Percentiles rank a stretch among this genome's conserved stretches.
phyloP scores from a whole-genome alignment of 1,140 invertebrate genomes.

The Pogonomyrmex barbatus region DNA sequence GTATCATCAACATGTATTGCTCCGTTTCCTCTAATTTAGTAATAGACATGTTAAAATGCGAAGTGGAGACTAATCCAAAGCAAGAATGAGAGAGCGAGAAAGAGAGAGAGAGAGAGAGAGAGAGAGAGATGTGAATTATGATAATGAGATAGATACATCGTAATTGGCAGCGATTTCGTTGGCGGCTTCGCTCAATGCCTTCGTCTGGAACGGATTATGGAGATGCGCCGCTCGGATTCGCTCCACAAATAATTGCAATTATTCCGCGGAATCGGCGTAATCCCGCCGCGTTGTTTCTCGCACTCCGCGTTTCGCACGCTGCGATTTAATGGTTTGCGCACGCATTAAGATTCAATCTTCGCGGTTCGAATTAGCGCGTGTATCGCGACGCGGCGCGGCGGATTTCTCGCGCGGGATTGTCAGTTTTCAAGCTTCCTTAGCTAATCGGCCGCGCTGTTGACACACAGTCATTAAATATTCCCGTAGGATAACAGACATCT shows the following conservation, averaged over 20 bases:
- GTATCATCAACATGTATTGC: background rate
- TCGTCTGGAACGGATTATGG: slow-evolving; percentile 52
- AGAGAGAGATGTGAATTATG: background rate
- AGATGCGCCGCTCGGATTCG: slow-evolving; percentile 49
- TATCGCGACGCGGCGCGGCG: slow-evolving; percentile 32
- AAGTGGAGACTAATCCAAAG: background rate
- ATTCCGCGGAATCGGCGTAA: slow-evolving; percentile 53
- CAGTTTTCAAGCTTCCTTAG: slow-evolving; percentile 32
- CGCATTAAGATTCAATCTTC: slow-evolving; percentile 62
- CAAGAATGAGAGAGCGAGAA: background rate
- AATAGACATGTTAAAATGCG: slow-evolving; percentile 10
- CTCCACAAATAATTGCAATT: slow-evolving; percentile 63
- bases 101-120: background rate
- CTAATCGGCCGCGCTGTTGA: slow-evolving; percentile 21
- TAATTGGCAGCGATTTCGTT: slow-evolving; percentile 56
- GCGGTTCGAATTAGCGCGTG: slow-evolving; percentile 51
- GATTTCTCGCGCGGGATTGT: slow-evolving; percentile 40
- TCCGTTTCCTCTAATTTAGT: background rate
- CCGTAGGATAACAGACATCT: background rate
- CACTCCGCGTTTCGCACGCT: slow-evolving; percentile 39
- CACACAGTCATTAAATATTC: slow-evolving; percentile 24
- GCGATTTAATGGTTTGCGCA: slow-evolving; percentile 58
- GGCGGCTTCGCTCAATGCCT: slow-evolving; percentile 44
- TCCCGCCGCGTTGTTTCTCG: slow-evolving; percentile 56
- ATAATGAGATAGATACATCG: slow-evolving; percentile 56